These are phyloP conservation scores for Luffia ferchaultella DNA, from an alignment of 2,888 invertebrate species.

Conservation along the genomic window DNA sequence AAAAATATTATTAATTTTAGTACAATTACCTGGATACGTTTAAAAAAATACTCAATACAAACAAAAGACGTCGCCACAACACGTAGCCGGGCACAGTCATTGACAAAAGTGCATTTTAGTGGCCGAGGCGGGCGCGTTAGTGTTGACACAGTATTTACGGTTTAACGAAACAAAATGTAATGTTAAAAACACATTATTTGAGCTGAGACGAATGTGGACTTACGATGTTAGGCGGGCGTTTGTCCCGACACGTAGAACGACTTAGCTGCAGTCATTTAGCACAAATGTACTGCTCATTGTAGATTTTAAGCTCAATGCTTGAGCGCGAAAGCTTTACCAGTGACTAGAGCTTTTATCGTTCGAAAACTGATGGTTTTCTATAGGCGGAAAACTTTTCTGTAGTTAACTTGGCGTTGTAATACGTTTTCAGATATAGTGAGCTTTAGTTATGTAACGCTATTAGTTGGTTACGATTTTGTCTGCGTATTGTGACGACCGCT, in stretches of 20 bases:
- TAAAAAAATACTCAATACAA: neutral
- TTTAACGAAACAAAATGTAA: slow-evolving; percentile 66
- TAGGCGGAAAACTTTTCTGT: too few relatives aligned
- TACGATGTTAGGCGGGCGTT: slow-evolving; percentile 52
- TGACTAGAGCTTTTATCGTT: slow-evolving; percentile 46
- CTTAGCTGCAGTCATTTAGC: slow-evolving; percentile 49
- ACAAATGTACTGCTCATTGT: slow-evolving; percentile 53
- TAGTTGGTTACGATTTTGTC: too few relatives aligned
- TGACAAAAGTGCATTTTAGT: slow-evolving; percentile 39
- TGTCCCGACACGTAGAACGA: slow-evolving; percentile 56
- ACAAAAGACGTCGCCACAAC: neutral
- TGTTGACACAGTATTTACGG: slow-evolving; percentile 64
- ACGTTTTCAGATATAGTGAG: too few relatives aligned
- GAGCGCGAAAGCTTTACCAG: slow-evolving; percentile 31
- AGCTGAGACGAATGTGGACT: slow-evolving; percentile 61
- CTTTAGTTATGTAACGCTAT: too few relatives aligned
- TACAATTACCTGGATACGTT: too few relatives aligned
- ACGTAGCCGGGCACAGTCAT: slow-evolving; percentile 20
- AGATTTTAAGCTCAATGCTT: slow-evolving; percentile 42
- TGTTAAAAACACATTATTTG: slow-evolving; percentile 67
- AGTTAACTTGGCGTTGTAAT: too few relatives aligned
- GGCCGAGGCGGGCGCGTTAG: slow-evolving; percentile 33
- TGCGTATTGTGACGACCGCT: too few relatives aligned
- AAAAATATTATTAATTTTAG: too few relatives aligned
- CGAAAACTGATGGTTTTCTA: too few relatives aligned